Percentiles rank a stretch among this genome's conserved stretches.
Conservation (phyloP, 2,888 invertebrate species). For the Pecten maximus region DNA sequence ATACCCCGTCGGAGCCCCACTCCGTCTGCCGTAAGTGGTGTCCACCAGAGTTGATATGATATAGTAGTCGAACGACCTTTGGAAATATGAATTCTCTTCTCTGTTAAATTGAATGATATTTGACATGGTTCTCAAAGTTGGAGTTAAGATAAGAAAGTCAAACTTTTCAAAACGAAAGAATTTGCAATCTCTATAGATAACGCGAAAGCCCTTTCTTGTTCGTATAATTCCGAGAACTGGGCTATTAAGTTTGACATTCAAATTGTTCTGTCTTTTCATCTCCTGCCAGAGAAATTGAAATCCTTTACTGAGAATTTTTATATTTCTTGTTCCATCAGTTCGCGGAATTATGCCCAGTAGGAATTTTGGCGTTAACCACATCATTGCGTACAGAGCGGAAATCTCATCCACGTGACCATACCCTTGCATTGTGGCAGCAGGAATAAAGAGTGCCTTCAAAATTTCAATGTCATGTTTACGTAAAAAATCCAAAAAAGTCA, state of each 20-base stretch:
- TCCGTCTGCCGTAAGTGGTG: neutral
- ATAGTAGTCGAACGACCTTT: neutral
- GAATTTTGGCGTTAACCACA: slow-evolving; percentile 34
- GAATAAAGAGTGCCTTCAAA: neutral
- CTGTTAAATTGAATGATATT: neutral
- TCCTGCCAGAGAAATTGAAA: slow-evolving; percentile 36
- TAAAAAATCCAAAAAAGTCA: slow-evolving; percentile 10
- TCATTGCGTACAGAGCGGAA: slow-evolving; percentile 33
- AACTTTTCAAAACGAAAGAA: neutral
- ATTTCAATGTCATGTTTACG: neutral
- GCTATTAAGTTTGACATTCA: slow-evolving; percentile 1
- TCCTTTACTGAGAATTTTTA: slow-evolving; percentile 15
- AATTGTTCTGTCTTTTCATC: slow-evolving; percentile 35
- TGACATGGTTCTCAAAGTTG: neutral
- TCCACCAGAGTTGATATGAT: neutral
- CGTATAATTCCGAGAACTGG: neutral
- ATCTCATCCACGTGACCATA: slow-evolving; percentile 36
- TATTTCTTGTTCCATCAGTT: neutral
- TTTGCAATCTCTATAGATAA: neutral
- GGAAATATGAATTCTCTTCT: neutral
- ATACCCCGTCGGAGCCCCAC: neutral
- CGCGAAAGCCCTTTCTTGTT: neutral
- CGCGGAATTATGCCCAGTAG: neutral
- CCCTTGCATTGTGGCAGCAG: slow-evolving; percentile 14
- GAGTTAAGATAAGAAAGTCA: neutral